phyloP scores from a whole-genome alignment of 2,888 invertebrate species.

The Hyposoter didymator region DNA sequence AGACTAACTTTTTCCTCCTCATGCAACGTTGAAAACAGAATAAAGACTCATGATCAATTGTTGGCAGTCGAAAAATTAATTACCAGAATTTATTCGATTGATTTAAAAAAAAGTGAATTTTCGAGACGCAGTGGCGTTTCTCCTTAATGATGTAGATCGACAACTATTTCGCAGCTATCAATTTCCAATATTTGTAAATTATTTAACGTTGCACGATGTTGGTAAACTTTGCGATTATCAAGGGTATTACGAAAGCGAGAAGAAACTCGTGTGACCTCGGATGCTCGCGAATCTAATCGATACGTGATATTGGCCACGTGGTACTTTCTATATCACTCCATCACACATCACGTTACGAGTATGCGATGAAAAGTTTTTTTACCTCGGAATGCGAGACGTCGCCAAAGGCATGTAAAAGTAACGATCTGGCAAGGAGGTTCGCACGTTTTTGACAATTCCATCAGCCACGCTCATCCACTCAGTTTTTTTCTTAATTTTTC shows the following conservation, averaged over 20 bases:
- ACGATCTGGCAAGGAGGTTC: neutral
- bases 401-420: neutral
- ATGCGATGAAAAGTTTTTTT: conserved; percentile 9
- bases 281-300: conserved; percentile 57
- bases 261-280: conserved; percentile 51
- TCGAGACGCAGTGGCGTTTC: too few relatives aligned
- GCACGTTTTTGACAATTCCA: neutral
- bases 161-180: too few relatives aligned
- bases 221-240: neutral
- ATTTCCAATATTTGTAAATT: too few relatives aligned
- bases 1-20: too few relatives aligned
- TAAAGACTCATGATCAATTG: too few relatives aligned
- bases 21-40: too few relatives aligned
- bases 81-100: neutral
- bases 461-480: neutral
- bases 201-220: neutral
- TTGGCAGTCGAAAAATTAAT: too few relatives aligned
- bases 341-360: conserved; percentile 15
- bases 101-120: conserved; percentile 9
- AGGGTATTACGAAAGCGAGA: conserved; percentile 19
- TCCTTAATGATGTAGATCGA: too few relatives aligned
- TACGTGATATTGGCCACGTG: conserved; percentile 61
- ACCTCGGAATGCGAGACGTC: neutral
- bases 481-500: neutral
- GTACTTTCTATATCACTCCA: neutral